These are phyloP conservation scores for Congeria kusceri DNA, from an alignment of 2,888 invertebrate genomes.

Conservation along the genomic window DNA sequence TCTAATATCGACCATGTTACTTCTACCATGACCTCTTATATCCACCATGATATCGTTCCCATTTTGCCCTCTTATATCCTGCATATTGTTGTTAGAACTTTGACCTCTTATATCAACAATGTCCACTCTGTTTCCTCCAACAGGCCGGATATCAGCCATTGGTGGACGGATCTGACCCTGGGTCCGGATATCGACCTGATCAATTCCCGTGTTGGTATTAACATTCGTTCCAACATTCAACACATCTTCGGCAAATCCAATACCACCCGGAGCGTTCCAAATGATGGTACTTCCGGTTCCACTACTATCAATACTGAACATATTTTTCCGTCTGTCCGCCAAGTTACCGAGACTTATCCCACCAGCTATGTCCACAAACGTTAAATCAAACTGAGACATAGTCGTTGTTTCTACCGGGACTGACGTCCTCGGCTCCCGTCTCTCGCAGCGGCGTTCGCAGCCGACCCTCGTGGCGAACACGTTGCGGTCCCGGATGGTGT, in stretches of 20 bases:
- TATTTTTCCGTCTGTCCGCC: background rate
- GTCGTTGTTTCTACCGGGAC: background rate
- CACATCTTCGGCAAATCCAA: background rate
- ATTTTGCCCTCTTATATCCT: background rate
- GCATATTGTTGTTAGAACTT: background rate
- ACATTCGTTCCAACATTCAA: background rate
- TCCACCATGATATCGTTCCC: background rate
- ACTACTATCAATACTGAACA: background rate
- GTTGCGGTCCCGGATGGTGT: slow-evolving; percentile 33
- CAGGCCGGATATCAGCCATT: too few species aligned
- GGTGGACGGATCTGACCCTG: too few species aligned
- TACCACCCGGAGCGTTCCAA: slow-evolving; percentile 6
- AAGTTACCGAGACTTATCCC: background rate
- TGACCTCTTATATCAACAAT: background rate
- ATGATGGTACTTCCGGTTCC: background rate
- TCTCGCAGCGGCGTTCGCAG: slow-evolving; percentile 19
- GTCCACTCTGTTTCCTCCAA: background rate
- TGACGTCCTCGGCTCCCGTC: background rate
- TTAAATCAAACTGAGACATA: background rate
- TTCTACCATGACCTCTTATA: background rate
- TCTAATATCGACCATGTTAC: background rate
- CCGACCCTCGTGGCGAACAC: slow-evolving; percentile 19
- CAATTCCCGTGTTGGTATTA: background rate
- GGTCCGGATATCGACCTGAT: too few species aligned
- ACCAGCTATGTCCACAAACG: background rate